A percentile compares a stretch with the other conserved stretches of the same genome.
Evolutionary conservation across 2,113 vertebrate genomes (phyloP).

Genomic region (Potamarius usumacintae): DNA sequence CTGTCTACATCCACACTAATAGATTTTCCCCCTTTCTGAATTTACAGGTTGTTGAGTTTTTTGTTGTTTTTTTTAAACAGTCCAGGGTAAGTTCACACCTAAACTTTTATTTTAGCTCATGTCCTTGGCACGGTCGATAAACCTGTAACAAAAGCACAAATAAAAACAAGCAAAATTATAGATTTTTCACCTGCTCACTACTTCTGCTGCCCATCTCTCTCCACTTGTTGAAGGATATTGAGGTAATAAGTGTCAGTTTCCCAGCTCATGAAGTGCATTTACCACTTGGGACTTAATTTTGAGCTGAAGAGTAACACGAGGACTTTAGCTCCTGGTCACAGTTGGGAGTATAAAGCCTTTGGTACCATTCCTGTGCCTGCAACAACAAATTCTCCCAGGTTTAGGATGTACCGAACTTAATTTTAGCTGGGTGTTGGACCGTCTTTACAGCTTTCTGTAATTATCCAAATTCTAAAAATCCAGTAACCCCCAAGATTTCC

Average conservation of each 20-base stretch:
- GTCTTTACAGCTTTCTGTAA: not conserved
- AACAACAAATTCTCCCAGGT: not conserved
- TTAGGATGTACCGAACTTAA: not conserved
- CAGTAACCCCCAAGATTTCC: too few relatives aligned
- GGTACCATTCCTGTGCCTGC: not conserved
- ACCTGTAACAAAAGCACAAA: not conserved
- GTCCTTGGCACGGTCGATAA: not conserved
- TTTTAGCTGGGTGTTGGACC: not conserved
- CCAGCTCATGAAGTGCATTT: not conserved
- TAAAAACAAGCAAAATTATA: not conserved
- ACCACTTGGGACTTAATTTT: not conserved
- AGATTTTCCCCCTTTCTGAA: too few relatives aligned
- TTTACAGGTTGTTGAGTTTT: too few relatives aligned
- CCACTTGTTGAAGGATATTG: not conserved
- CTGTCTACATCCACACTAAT: too few relatives aligned
- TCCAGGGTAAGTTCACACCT: too few relatives aligned
- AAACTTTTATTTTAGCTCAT: not conserved
- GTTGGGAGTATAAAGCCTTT: not conserved
- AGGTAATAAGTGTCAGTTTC: not conserved
- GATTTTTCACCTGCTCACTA: not conserved
- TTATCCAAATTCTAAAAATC: too few relatives aligned
- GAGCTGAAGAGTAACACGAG: not conserved
- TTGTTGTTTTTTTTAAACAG: too few relatives aligned
- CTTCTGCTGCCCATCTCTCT: not conserved
- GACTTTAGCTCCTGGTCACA: not conserved